Percentiles rank a stretch among this genome's conserved stretches.
Conservation (phyloP, 2,888 invertebrate genomes). For the Acleris literana region DNA sequence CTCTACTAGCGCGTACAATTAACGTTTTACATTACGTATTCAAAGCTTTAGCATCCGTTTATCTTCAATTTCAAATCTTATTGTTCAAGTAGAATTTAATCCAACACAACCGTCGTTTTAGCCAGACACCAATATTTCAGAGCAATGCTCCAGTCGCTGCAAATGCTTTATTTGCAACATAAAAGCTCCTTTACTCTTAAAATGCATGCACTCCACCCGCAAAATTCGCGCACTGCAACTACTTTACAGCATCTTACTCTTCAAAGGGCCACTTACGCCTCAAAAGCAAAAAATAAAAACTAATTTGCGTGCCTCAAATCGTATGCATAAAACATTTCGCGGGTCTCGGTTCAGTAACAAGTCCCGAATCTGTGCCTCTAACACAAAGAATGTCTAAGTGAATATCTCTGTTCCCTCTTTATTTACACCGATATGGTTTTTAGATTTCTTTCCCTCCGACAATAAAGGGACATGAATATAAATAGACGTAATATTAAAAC, state of each 20-base stretch:
- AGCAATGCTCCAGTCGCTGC: constrained; percentile 11
- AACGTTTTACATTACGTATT: no score
- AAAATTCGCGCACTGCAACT: constrained; percentile 26
- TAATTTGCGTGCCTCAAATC: constrained; percentile 33
- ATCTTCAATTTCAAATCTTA: background rate
- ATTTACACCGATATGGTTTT: constrained; percentile 68
- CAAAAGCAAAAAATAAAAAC: constrained; percentile 27
- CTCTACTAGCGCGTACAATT: no score
- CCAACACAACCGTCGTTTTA: background rate
- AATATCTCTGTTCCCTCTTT: constrained; percentile 69
- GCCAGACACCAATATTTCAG: constrained; percentile 12
- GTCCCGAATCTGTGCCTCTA: constrained; percentile 29
- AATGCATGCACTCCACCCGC: constrained; percentile 31
- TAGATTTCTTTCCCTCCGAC: constrained; percentile 58
- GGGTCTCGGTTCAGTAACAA: constrained; percentile 14
- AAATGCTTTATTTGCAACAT: constrained; percentile 29
- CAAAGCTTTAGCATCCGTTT: no score
- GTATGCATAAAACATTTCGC: constrained; percentile 32
- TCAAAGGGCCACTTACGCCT: constrained; percentile 30
- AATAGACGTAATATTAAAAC: constrained; percentile 79
- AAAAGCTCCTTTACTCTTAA: constrained; percentile 31
- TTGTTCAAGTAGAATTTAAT: background rate
- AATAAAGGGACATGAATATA: constrained; percentile 77
- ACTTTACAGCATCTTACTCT: constrained; percentile 25
- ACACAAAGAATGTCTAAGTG: constrained; percentile 68